Evolutionary conservation across 1,140 invertebrate genomes (phyloP), one percentile per base, ranked within the genome.

Genomic region (Drosophila ironensis): DNA sequence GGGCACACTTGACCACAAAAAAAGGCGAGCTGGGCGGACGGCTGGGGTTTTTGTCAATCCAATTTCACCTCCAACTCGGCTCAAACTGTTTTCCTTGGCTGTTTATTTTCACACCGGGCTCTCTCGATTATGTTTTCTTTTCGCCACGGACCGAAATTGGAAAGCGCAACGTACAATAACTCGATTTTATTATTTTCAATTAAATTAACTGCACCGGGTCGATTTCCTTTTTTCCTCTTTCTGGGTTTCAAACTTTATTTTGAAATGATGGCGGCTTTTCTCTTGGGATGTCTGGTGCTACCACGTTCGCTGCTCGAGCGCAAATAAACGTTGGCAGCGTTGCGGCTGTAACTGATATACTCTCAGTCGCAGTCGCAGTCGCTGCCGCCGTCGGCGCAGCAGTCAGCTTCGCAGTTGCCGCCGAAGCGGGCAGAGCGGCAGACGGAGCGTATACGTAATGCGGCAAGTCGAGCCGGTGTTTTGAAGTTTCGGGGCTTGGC

Each of bases 261-360:
- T 46, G 28, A 27, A 60, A 45, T 22, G 17, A 27, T 33, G 9
- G 11, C 28, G 22, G 16, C 44, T 77, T 66, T 69, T 53, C 44
- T 38, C 54, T 66, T 56, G 61, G 11, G 40, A 22, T 47, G 12
- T 70, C 40, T 27, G 19, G 54, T 86, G 81, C 77, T 87, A 72
- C 82, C 82, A 87, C 84, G 82, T 87, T 87, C 82, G 66, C 56
- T 87, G 82, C 57, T 87, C 72, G 84, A 82, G 77, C 82, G 82
- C 73, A 87, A 87, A 87, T 87, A 87, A 87, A 71, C 72, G 72
- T 77, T 77, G 63, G 57, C 63, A 60, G 41, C 51, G 44, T 44
- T 63, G 59, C 72, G 77, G 30, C 82, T 77, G 82, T 81, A 88
- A 88, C 82, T 87, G 82, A 88, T 87, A 87, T 87, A 82, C 78